These are phyloP conservation scores for Sandelia bainsii DNA, from an alignment of 2,797 vertebrate genomes.

Conservation along the genomic window DNA sequence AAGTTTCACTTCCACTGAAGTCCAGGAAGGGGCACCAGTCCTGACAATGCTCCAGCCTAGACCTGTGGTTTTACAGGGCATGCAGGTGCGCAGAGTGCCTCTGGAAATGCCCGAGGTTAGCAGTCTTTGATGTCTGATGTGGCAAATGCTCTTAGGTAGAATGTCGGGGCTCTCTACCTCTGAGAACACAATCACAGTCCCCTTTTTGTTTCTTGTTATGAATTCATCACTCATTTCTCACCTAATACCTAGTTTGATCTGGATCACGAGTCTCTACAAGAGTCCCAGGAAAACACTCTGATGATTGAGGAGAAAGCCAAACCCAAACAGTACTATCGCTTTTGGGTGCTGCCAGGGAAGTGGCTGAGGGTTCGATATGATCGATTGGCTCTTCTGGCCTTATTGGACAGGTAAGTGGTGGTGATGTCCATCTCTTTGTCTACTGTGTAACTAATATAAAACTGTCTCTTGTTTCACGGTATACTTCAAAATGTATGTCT, in stretches of 20 bases:
- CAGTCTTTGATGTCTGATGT: slow-evolving; percentile 23
- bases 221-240: neutral
- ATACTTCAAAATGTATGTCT: too few species aligned
- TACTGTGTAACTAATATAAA: neutral
- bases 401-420: slow-evolving; percentile 90
- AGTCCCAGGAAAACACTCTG: slow-evolving; percentile 94
- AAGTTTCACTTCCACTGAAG: slow-evolving; percentile 92
- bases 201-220: neutral
- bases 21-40: slow-evolving; percentile 86
- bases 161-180: neutral
- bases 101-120: slow-evolving; percentile 93
- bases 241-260: slow-evolving; percentile 87
- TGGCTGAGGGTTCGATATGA: slow-evolving; percentile 93
- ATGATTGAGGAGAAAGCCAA: slow-evolving; percentile 93
- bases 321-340: slow-evolving; percentile 94
- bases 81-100: slow-evolving; percentile 93
- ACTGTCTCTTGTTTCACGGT: neutral
- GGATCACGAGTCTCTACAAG: slow-evolving; percentile 93
- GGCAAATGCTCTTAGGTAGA: slow-evolving; percentile 6
- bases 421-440: neutral
- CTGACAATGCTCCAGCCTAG: slow-evolving; percentile 89
- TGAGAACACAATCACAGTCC: neutral
- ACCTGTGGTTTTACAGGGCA: slow-evolving; percentile 92
- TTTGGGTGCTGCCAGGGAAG: slow-evolving; percentile 92
- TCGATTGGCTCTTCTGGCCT: slow-evolving; percentile 90